phyloP scores from a whole-genome alignment of 2,888 invertebrate genomes.

The Drosophila limbata region DNA sequence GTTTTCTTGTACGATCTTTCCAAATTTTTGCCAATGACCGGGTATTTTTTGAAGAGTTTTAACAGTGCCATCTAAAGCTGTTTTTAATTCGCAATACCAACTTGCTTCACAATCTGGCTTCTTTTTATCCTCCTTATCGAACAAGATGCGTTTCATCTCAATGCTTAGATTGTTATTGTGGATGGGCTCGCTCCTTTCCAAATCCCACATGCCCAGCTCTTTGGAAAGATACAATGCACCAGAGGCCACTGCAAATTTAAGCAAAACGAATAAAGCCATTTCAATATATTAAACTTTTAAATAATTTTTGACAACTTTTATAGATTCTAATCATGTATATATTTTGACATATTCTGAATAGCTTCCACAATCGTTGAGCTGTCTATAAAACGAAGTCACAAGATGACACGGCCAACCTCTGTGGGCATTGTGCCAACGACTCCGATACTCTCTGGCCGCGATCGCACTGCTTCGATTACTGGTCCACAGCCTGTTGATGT shows the following conservation, averaged over 20 bases:
- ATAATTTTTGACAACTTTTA: conserved; percentile 26
- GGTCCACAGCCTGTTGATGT: conserved; percentile 96
- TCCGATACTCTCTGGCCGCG: conserved; percentile 86
- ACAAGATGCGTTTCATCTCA: not conserved
- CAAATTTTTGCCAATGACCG: conserved; percentile 35
- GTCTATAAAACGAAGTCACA: conserved; percentile 89
- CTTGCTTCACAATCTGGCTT: not conserved
- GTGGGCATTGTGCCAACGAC: conserved; percentile 86
- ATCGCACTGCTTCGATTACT: conserved; percentile 89
- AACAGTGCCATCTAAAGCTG: conserved; percentile 43
- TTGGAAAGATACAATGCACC: conserved; percentile 48
- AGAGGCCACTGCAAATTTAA: conserved; percentile 33
- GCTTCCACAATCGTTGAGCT: conserved; percentile 89
- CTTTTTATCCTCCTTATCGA: not conserved
- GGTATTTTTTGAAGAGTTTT: conserved; percentile 34
- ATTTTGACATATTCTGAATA: conserved; percentile 66
- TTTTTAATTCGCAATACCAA: conserved; percentile 29
- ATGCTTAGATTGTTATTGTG: not conserved
- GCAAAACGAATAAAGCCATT: conserved; percentile 43
- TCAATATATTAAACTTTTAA: not conserved
- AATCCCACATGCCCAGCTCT: conserved; percentile 32
- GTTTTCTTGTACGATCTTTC: not conserved
- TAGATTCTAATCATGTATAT: not conserved
- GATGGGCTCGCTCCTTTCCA: not conserved
- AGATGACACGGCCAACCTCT: conserved; percentile 85